These are phyloP conservation scores for Acanthococcus lagerstroemiae DNA, from an alignment of 2,888 invertebrate genomes.

Conservation along the genomic window DNA sequence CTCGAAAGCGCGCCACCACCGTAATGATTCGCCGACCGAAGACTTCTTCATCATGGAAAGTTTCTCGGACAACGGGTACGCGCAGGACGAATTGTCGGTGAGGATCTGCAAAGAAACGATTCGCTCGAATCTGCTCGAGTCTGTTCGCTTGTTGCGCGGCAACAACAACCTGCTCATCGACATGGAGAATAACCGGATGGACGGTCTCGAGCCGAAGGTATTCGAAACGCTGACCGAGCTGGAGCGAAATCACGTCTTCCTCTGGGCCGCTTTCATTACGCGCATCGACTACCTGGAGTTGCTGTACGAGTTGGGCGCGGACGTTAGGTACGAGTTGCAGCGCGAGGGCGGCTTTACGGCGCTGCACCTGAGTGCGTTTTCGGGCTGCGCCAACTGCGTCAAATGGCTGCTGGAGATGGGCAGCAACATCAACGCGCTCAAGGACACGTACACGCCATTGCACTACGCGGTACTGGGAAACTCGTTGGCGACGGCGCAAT, in stretches of 20 bases:
- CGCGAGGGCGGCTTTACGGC: slow-evolving; percentile 58
- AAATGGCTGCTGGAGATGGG: slow-evolving; percentile 57
- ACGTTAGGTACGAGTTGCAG: slow-evolving; percentile 58
- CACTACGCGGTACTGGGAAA: slow-evolving; percentile 87
- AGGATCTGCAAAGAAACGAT: slow-evolving; percentile 52
- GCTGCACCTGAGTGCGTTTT: slow-evolving; percentile 66
- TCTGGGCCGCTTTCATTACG: slow-evolving; percentile 66
- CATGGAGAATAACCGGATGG: slow-evolving; percentile 51
- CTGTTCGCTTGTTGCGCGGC: slow-evolving; percentile 58
- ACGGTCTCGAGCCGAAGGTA: slow-evolving; percentile 1
- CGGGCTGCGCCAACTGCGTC: slow-evolving; percentile 62
- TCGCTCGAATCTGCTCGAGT: slow-evolving; percentile 61
- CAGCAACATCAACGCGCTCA: slow-evolving; percentile 57
- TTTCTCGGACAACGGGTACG: slow-evolving; percentile 29
- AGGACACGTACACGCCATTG: slow-evolving; percentile 62
- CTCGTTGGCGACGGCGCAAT: slow-evolving; percentile 65
- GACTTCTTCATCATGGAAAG: slow-evolving; percentile 34
- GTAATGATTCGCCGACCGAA: slow-evolving; percentile 22
- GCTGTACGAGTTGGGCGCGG: slow-evolving; percentile 57
- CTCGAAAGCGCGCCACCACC: neutral
- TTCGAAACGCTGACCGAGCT: slow-evolving; percentile 43
- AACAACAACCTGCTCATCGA: slow-evolving; percentile 60
- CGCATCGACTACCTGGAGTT: slow-evolving; percentile 55
- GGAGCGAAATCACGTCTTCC: slow-evolving; percentile 52
- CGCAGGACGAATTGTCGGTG: slow-evolving; percentile 40